Conservation (phyloP, 2,113 vertebrate species). For the Himantopus leucocephalus region DNA sequence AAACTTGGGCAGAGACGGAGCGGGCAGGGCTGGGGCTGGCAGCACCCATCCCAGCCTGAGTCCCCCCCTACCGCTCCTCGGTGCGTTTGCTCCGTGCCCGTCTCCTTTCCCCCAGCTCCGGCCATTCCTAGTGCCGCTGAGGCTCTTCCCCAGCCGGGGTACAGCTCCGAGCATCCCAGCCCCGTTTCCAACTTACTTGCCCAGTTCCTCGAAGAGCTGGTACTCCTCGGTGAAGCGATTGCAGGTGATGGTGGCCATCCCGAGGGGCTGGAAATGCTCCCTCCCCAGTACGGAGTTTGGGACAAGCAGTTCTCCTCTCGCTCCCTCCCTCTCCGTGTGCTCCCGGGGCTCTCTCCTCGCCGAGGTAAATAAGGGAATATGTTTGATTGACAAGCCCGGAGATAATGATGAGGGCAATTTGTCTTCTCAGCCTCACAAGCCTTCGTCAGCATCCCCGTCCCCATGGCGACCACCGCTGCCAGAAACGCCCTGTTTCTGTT, state of each 20-base stretch:
- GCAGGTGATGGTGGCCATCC: conserved; percentile 92
- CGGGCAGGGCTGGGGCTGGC: background rate
- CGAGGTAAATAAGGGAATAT: conserved; percentile 73
- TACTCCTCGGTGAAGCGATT: conserved; percentile 91
- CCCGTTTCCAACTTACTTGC: conserved; percentile 84
- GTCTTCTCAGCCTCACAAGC: conserved; percentile 82
- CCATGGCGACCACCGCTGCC: conserved; percentile 84
- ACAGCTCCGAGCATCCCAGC: background rate
- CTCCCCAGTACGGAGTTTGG: conserved; percentile 42
- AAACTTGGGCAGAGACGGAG: background rate
- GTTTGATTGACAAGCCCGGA: conserved; percentile 81
- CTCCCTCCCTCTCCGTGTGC: conserved; percentile 58
- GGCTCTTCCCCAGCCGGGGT: background rate
- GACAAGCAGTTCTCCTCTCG: conserved; percentile 49
- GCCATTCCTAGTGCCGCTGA: background rate
- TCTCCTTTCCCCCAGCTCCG: background rate
- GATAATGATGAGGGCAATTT: conserved; percentile 86
- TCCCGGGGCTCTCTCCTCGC: conserved; percentile 70
- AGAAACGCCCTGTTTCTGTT: conserved; percentile 85
- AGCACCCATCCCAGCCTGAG: background rate
- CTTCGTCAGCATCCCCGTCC: conserved; percentile 88
- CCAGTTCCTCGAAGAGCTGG: conserved; percentile 91
- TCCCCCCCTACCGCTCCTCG: rapidly evolving
- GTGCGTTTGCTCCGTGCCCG: background rate
- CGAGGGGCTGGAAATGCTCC: conserved; percentile 60